A percentile compares a stretch with the other conserved stretches of the same genome.
Conservation (phyloP, 2,888 invertebrate genomes). For the Drosophila flavopinicola region DNA sequence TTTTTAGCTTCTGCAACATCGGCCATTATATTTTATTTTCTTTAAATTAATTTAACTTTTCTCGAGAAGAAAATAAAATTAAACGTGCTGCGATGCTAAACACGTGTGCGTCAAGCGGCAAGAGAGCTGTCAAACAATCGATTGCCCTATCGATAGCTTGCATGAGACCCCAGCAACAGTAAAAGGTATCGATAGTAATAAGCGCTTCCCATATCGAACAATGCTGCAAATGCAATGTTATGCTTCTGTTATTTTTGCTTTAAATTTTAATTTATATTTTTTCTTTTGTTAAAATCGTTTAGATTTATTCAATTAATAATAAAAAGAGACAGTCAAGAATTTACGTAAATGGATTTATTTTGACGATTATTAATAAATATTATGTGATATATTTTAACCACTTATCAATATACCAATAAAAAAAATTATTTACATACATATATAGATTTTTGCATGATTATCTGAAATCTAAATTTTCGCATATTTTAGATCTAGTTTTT, state of each 20-base stretch:
- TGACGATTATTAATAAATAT: too few relatives aligned
- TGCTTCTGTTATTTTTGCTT: neutral
- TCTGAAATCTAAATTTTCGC: neutral
- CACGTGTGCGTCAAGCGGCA: conserved; percentile 62
- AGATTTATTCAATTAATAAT: too few relatives aligned
- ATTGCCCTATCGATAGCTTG: conserved; percentile 5
- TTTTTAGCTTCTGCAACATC: conserved; percentile 66
- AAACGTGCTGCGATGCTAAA: conserved; percentile 56
- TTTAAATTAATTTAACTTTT: conserved; percentile 4
- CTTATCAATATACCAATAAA: too few relatives aligned
- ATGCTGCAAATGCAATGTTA: neutral
- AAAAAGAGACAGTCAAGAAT: too few relatives aligned
- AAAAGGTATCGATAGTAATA: conserved; percentile 13
- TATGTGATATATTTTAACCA: too few relatives aligned
- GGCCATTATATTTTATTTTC: conserved; percentile 68
- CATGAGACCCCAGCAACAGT: neutral
- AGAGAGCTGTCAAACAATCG: conserved; percentile 30
- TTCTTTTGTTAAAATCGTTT: neutral
- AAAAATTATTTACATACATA: too few relatives aligned
- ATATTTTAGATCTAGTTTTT: conserved; percentile 6
- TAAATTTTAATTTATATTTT: neutral
- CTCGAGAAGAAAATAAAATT: conserved; percentile 38
- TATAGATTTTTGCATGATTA: too few relatives aligned
- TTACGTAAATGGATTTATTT: too few relatives aligned
- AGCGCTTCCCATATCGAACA: neutral